These are phyloP conservation scores for Heliconius hewitsoni DNA, from an alignment of 1,140 invertebrate species.

Conservation along the genomic window DNA sequence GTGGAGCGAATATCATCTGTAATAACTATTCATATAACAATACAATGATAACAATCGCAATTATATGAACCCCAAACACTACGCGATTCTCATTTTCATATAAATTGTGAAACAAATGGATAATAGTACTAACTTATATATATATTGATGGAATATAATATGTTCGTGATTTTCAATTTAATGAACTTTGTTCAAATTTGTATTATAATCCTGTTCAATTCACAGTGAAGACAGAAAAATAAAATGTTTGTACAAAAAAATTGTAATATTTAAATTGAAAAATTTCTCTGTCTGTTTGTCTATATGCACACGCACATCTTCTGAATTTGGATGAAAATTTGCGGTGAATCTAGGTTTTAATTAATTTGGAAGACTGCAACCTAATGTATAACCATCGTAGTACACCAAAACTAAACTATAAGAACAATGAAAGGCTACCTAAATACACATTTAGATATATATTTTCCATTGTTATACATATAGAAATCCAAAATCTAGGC, in stretches of 20 bases:
- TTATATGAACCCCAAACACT: not conserved
- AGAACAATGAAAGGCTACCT: too few species aligned
- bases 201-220: not conserved
- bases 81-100: slow-evolving; percentile 3
- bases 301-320: not conserved
- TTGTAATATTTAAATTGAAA: not conserved
- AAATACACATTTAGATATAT: too few species aligned
- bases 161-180: not conserved
- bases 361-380: too few species aligned
- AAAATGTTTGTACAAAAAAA: not conserved
- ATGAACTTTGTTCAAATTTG: not conserved
- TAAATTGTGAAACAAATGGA: not conserved
- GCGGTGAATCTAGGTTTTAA: too few species aligned
- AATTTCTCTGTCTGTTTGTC: not conserved
- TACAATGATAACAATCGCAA: slow-evolving; percentile 9
- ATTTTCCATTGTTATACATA: too few species aligned
- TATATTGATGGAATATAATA: not conserved
- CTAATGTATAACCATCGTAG: too few species aligned
- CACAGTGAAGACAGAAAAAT: not conserved
- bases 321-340: not conserved
- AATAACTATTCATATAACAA: not conserved
- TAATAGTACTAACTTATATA: not conserved
- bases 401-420: too few species aligned
- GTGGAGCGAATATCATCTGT: not conserved
- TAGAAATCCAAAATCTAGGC: too few species aligned